These are phyloP conservation scores for Pachycephala philippinensis DNA, from an alignment of 2,113 vertebrate genomes.

Conservation along the genomic window DNA sequence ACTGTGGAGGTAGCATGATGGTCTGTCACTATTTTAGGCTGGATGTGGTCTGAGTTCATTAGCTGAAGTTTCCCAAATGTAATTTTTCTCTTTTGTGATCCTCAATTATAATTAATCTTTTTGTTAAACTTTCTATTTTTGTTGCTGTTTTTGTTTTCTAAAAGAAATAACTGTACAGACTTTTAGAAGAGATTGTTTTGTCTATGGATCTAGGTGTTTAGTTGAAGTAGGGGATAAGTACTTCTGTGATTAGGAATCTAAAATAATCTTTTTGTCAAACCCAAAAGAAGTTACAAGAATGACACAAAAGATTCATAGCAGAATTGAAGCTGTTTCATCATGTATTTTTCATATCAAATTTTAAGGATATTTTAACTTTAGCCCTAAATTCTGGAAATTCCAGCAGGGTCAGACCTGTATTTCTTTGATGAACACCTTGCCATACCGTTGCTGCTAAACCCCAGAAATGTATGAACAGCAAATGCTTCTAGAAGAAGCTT, in stretches of 20 bases:
- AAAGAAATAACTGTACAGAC: background rate
- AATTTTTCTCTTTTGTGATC: background rate
- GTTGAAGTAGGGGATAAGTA: background rate
- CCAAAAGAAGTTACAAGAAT: background rate
- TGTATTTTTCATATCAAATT: background rate
- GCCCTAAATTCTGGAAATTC: background rate
- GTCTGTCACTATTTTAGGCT: slow-evolving; percentile 7
- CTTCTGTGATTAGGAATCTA: background rate
- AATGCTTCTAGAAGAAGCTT: background rate
- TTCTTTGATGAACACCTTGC: background rate
- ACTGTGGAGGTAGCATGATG: background rate
- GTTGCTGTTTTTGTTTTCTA: fast-evolving
- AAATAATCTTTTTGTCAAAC: background rate
- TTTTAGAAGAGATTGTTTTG: background rate
- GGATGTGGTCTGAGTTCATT: background rate
- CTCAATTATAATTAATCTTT: background rate
- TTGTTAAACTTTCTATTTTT: background rate
- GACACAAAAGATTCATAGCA: background rate
- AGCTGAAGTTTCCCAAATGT: background rate
- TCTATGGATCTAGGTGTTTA: background rate
- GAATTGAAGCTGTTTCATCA: background rate
- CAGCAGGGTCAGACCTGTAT: background rate
- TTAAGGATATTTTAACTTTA: background rate
- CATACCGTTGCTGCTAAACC: background rate
- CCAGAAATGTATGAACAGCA: background rate